phyloP scores from a whole-genome alignment of 2,113 vertebrate genomes.

The Zosterops japonicus region DNA sequence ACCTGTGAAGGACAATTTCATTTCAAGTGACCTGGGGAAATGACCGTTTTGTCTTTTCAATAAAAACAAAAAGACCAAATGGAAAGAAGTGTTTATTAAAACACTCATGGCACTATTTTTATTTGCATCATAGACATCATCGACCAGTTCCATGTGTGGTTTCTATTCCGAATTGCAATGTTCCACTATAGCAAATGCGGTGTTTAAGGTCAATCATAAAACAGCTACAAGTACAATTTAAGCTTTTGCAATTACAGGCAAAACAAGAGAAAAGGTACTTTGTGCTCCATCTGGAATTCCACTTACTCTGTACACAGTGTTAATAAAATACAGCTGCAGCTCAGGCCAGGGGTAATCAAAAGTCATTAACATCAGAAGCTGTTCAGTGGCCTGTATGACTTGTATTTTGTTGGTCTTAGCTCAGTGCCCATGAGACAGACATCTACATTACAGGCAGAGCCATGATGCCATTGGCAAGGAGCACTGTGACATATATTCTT shows the following conservation, averaged over 20 bases:
- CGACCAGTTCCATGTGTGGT: background rate
- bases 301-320: background rate
- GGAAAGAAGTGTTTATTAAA: slow-evolving; percentile 8
- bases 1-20: slow-evolving; percentile 40
- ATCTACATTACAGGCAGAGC: background rate
- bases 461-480: background rate
- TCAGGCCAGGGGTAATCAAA: background rate
- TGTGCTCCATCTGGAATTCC: slow-evolving; percentile 14
- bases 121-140: background rate
- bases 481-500: background rate
- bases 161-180: background rate
- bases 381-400: background rate
- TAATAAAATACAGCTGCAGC: slow-evolving; percentile 39
- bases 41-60: background rate
- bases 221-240: background rate
- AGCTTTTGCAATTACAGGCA: background rate
- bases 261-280: background rate
- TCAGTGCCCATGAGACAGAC: background rate
- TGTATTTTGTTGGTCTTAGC: background rate
- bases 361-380: slow-evolving; percentile 30
- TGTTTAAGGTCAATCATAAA: slow-evolving; percentile 26
- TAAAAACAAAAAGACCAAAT: slow-evolving; percentile 15
- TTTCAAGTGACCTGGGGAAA: slow-evolving; percentile 32
- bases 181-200: background rate
- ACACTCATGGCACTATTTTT: background rate